Evolutionary conservation across 37 sponge, comb jelly and placozoan genomes (phyloP), one percentile per base, ranked within the genome.

Genomic region (Ianthella basta): DNA sequence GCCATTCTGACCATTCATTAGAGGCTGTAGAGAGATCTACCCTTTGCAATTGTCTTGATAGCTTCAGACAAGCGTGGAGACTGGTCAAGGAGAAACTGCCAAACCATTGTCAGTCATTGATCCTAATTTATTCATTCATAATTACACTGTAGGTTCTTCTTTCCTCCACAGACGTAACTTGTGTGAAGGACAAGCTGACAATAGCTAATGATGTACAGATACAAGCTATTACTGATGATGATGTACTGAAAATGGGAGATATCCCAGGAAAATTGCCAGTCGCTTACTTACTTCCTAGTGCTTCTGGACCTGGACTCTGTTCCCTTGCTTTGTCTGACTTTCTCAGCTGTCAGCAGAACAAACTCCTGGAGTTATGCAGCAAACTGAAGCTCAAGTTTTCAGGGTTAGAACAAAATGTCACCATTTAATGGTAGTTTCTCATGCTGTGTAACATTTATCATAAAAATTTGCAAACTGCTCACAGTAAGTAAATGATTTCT

Each of bases 281-380:
- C 68, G 87, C 65, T 18, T 91, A 86, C 38, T 69, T 94, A 40
- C 84, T 94, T n/a, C 95, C 95, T 33, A 80, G 84, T 10, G 86
- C 86, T 21, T 56, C 57, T 69, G 89, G 85, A 15, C 73, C 73
- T 34, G 95, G 95, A 54, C 70, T 60, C 15, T 88, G 86, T 30
- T 85, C 89, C 33, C 72, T 85, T 2, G 86, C 87, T 16, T 84
- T 94, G 29, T 77, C 82, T 15, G 91, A 94, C 60, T 91, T 63
- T 60, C 87, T 94, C 0, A 53, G 70, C 35, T 64, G 69, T 29
- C 82, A 55, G 20, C 95, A 94, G 69, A 91, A 94, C 33, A 41
- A 82, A 21, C 84, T 92, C 70, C 83, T 92, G 74, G 84, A 83
- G 36, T 63, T 61, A 3, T 88, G 87, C 56, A 65, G 56, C 23